A percentile compares a stretch with the other conserved stretches of the same genome.
phyloP scores from a whole-genome alignment of 53 echinoderm and acorn worm genomes.

The Echinometra lucunter region DNA sequence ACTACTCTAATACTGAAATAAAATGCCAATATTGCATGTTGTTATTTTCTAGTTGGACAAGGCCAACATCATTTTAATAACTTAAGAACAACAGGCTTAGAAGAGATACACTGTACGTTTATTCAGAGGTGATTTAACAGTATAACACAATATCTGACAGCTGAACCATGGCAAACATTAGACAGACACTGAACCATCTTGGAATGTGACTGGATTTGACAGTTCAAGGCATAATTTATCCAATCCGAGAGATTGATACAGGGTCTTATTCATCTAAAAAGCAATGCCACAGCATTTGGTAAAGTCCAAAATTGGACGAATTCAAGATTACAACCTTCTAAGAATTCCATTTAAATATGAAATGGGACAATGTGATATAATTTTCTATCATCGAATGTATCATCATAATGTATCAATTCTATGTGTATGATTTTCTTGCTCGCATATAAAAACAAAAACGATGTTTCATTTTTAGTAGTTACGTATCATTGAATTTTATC shows the following conservation, averaged over 20 bases:
- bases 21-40: background rate
- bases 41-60: background rate
- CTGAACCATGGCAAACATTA: background rate
- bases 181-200: background rate
- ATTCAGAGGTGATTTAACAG: background rate
- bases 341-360: no score
- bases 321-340: background rate
- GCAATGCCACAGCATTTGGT: background rate
- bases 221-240: background rate
- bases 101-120: background rate
- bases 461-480: no score
- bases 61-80: background rate
- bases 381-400: no score
- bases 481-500: no score
- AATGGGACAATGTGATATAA: no score
- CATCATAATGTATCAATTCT: no score
- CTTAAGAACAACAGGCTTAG: background rate
- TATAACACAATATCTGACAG: background rate
- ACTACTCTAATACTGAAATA: background rate
- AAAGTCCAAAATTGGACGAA: background rate
- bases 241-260: background rate
- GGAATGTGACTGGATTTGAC: constrained; percentile 9
- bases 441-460: no score
- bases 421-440: no score
- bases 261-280: background rate